Evolutionary conservation across 2,888 invertebrate species (phyloP).

Genomic region (Serrognathus titanus): DNA sequence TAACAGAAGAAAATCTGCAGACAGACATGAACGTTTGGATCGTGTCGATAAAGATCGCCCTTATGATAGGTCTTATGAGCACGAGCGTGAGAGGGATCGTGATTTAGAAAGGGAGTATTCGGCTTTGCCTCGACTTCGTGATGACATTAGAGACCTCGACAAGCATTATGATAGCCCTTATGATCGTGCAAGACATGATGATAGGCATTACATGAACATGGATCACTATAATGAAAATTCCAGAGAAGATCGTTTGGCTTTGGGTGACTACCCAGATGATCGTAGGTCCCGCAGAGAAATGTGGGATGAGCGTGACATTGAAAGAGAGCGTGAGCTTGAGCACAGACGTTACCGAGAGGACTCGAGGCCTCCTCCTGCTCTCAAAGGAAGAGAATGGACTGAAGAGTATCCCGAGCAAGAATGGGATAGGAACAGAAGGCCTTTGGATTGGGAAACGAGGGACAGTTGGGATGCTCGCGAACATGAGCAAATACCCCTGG

Average conservation of each 20-base stretch:
- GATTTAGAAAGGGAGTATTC: slow-evolving; percentile 43
- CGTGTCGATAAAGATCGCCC: slow-evolving; percentile 21
- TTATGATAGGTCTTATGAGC: slow-evolving; percentile 35
- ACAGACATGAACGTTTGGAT: slow-evolving; percentile 34
- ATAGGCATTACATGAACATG: slow-evolving; percentile 40
- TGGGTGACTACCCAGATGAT: slow-evolving; percentile 42
- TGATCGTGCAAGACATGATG: slow-evolving; percentile 33
- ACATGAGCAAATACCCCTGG: slow-evolving; percentile 34
- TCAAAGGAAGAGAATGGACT: slow-evolving; percentile 43
- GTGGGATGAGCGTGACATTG: slow-evolving; percentile 45
- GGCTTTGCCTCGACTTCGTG: slow-evolving; percentile 35
- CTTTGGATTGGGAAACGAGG: slow-evolving; percentile 52
- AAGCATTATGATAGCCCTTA: slow-evolving; percentile 47
- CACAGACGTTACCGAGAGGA: slow-evolving; percentile 40
- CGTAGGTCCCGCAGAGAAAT: slow-evolving; percentile 39
- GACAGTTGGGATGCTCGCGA: slow-evolving; percentile 45
- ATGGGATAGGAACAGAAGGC: slow-evolving; percentile 51
- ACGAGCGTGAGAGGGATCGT: slow-evolving; percentile 42
- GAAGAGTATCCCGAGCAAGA: slow-evolving; percentile 49
- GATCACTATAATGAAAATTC: slow-evolving; percentile 42
- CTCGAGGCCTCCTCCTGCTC: slow-evolving; percentile 30
- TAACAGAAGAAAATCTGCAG: slow-evolving; percentile 30
- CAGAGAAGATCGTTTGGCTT: slow-evolving; percentile 39
- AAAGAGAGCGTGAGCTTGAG: slow-evolving; percentile 40
- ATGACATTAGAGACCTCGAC: slow-evolving; percentile 21